Percentiles rank a stretch among this genome's conserved stretches.
These are phyloP conservation scores for Pangasius macronema DNA, from an alignment of 2,797 vertebrate genomes.

Conservation along the genomic window DNA sequence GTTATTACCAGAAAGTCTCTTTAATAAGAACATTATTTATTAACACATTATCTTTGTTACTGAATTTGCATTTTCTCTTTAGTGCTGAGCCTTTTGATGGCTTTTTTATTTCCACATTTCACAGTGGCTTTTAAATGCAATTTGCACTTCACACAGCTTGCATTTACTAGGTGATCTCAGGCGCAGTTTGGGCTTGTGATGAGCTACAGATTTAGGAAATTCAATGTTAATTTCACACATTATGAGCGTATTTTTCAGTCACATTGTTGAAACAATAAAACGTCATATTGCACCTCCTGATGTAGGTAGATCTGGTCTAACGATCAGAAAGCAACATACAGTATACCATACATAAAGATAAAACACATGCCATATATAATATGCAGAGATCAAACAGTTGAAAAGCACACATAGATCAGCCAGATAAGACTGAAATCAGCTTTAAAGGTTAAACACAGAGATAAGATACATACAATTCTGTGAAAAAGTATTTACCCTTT, in stretches of 20 bases:
- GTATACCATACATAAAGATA: not conserved
- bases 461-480: not conserved
- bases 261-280: not conserved
- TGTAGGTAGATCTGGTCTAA: not conserved
- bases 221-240: not conserved
- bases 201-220: constrained; percentile 9
- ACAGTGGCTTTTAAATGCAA: constrained; percentile 1
- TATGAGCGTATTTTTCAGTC: not conserved
- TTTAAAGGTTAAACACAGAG: not conserved
- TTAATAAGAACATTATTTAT: constrained; percentile 11
- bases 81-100: not conserved
- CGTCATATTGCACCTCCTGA: not conserved
- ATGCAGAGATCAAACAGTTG: not conserved
- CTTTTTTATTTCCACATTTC: not conserved
- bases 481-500: not conserved
- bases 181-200: not conserved
- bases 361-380: constrained; percentile 2
- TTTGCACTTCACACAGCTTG: not conserved
- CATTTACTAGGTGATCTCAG: not conserved
- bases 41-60: constrained; percentile 8
- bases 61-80: not conserved
- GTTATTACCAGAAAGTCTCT: not conserved
- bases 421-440: not conserved
- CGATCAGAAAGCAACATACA: not conserved
- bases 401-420: not conserved